Conservation (phyloP, 2,113 vertebrate genomes). For the Python bivittatus region DNA sequence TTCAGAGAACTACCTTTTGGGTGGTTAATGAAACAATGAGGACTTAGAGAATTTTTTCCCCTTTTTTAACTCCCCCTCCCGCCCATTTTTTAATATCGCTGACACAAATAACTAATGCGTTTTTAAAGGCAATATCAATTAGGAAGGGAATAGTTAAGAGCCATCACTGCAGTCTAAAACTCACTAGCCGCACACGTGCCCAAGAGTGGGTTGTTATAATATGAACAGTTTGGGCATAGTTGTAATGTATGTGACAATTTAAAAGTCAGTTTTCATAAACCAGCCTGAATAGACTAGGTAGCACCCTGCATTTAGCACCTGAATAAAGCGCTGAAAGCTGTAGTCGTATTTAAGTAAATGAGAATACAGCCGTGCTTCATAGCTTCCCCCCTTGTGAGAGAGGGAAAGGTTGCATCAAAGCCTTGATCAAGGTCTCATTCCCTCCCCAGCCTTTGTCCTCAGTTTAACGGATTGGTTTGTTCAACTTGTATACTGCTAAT, state of each 20-base stretch:
- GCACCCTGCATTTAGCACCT: no score
- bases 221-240: not conserved
- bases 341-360: no score
- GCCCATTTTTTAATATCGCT: not conserved
- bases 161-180: not conserved
- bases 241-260: no score
- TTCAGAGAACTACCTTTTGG: not conserved
- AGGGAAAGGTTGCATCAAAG: no score
- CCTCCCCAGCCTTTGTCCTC: no score
- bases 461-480: no score
- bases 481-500: not conserved
- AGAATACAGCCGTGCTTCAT: no score
- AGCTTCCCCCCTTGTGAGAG: no score
- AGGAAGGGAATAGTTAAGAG: not conserved
- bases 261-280: no score
- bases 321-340: no score
- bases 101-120: not conserved
- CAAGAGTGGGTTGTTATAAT: not conserved
- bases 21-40: not conserved
- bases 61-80: not conserved
- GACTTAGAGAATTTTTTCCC: not conserved
- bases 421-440: no score
- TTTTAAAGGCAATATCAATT: not conserved
- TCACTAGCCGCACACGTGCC: not conserved
- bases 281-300: no score